Base-by-base conservation (phyloP, 2,888 invertebrate genomes). In the Coelopa pilipes region DNA sequence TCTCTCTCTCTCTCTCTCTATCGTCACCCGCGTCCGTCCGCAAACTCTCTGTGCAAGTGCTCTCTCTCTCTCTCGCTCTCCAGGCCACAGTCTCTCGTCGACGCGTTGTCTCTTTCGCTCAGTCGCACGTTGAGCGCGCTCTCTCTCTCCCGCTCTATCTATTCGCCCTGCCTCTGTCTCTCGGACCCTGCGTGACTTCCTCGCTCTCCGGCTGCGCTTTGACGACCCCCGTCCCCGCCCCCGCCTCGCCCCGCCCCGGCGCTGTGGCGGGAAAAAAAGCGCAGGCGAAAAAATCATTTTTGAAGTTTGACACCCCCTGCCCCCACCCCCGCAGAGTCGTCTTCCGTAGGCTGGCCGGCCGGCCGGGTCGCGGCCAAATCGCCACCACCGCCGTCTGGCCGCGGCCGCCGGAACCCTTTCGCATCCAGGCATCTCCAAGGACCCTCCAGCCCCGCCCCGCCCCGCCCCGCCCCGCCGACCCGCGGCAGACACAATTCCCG, bases 31-130 rank as follows among this genome's bases (percentile, higher is more conserved):
- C n/a, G n/a, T n/a, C n/a, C n/a, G n/a, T n/a, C n/a, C n/a, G n/a
- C n/a, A n/a, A n/a, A n/a, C n/a, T n/a, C n/a, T n/a, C n/a, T n/a
- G n/a, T n/a, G n/a, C n/a, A n/a, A n/a, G n/a, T n/a, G n/a, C n/a
- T n/a, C 34, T 7, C 34, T 34, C 34, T 34, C 7, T 7, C 34
- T 34, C 34, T 34, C 34, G 34, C 2, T 34, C 34, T 34, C 34
- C n/a, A n/a, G n/a, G n/a, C n/a, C n/a, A 55, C 73, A 74, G 70
- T 75, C 62, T 15, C 70, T 68, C 11, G 49, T 50, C 13, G n/a
- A 19, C 53, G 13, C 4, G 17, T 49, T n/a, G 15, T 7, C n/a
- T 47, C 46, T 19, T 49, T 5, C 49, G 9, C 62, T 24, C n/a
- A 45, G 46, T 45, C 34, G 1, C 34, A 45, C 45, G 19, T 46